A percentile compares a stretch with the other conserved stretches of the same genome.
Conservation (phyloP, 2,797 vertebrate species). For the Phoebastria nigripes region DNA sequence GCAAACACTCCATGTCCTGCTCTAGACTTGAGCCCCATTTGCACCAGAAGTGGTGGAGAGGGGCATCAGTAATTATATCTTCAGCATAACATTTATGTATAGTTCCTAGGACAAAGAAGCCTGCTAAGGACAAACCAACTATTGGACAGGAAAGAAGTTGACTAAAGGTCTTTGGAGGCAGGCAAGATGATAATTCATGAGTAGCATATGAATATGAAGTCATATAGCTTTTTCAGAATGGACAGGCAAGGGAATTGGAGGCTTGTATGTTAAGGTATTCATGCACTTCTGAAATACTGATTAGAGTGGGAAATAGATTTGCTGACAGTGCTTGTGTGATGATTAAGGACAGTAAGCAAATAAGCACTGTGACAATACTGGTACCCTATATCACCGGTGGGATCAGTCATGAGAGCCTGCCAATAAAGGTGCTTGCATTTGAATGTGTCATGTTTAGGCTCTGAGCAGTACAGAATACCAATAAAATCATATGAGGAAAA, state of each 20-base stretch:
- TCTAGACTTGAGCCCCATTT: neutral
- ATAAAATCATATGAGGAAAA: neutral
- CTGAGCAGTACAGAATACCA: neutral
- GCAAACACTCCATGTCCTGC: neutral
- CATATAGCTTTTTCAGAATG: neutral
- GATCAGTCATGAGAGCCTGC: neutral
- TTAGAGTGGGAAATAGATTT: neutral
- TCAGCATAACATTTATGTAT: neutral
- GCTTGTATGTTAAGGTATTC: neutral
- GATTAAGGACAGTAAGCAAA: neutral
- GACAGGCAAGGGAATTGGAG: neutral
- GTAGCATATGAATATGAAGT: neutral
- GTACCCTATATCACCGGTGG: neutral
- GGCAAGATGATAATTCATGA: neutral
- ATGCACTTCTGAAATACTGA: neutral
- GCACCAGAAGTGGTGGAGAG: neutral
- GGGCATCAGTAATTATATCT: neutral
- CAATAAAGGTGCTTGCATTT: neutral
- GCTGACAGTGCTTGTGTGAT: neutral
- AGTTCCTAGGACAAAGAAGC: neutral
- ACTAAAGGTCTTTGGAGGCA: neutral
- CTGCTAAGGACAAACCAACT: neutral
- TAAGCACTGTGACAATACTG: neutral
- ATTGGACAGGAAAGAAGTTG: neutral
- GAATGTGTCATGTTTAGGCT: neutral